These are phyloP conservation scores for Chiropotes sagulatus DNA, from an alignment of 2,797 vertebrate genomes.

Conservation along the genomic window DNA sequence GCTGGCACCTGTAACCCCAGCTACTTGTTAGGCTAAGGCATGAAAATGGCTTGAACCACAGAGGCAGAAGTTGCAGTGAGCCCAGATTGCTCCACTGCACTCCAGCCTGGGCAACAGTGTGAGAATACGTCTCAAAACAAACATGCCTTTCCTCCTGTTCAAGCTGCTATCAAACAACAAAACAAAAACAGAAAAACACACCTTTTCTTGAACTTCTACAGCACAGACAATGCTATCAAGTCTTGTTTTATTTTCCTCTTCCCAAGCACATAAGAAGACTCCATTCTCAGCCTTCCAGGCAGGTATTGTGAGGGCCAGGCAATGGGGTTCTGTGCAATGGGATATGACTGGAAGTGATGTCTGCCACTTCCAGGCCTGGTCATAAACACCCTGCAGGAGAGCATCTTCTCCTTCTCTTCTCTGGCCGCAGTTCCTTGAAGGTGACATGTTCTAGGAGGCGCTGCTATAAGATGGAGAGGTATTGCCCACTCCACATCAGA, in stretches of 20 bases:
- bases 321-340: accelerated
- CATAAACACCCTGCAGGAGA: no score
- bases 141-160: neutral
- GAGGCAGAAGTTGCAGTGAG: neutral
- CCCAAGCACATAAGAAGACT: neutral
- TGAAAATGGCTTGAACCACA: neutral
- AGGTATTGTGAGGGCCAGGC: neutral
- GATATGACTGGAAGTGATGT: neutral
- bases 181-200: neutral
- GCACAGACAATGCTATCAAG: neutral
- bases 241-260: neutral
- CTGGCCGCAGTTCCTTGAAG: neutral
- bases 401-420: neutral
- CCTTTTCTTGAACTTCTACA: neutral
- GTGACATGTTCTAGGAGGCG: accelerated
- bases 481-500: neutral
- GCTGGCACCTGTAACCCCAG: neutral
- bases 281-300: neutral
- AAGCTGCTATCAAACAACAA: neutral
- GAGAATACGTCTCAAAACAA: neutral
- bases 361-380: neutral
- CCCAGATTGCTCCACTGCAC: neutral
- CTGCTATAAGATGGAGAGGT: neutral
- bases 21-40: neutral
- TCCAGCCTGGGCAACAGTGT: neutral